These are phyloP conservation scores for Daubentonia madagascariensis DNA, from an alignment of 2,113 vertebrate genomes.

Conservation along the genomic window DNA sequence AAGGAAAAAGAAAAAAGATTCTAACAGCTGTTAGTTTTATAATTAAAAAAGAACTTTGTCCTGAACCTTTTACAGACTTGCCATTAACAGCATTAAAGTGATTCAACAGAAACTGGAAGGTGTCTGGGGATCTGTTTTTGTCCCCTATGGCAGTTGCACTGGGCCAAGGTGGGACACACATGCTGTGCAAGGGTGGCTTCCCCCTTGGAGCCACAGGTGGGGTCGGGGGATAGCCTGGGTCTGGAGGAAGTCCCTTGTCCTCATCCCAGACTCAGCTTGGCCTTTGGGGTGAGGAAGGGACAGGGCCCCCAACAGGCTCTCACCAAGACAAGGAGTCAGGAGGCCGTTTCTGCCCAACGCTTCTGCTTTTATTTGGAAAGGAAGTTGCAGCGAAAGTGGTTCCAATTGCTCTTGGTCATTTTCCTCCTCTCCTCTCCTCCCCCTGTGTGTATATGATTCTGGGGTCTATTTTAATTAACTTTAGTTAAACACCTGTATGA, in stretches of 20 bases:
- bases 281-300: constrained; percentile 25
- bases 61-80: constrained; percentile 86
- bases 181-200: neutral
- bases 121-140: constrained; percentile 18
- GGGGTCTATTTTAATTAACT: constrained; percentile 51
- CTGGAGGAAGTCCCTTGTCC: neutral
- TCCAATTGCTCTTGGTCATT: constrained; percentile 17
- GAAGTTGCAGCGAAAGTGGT: constrained; percentile 42
- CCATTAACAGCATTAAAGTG: constrained; percentile 87
- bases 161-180: rapidly evolving
- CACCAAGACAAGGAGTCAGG: constrained; percentile 18
- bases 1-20: constrained; percentile 64
- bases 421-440: neutral
- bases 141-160: neutral
- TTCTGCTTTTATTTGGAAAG: constrained; percentile 71
- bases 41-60: constrained; percentile 84
- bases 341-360: neutral
- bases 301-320: neutral
- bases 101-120: constrained; percentile 76
- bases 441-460: neutral
- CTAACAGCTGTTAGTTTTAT: constrained; percentile 88
- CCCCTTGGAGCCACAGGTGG: neutral
- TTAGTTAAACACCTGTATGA: constrained; percentile 54
- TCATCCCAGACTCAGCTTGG: neutral
- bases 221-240: neutral